phyloP scores from a whole-genome alignment of 2,113 vertebrate species.

The Caretta caretta region DNA sequence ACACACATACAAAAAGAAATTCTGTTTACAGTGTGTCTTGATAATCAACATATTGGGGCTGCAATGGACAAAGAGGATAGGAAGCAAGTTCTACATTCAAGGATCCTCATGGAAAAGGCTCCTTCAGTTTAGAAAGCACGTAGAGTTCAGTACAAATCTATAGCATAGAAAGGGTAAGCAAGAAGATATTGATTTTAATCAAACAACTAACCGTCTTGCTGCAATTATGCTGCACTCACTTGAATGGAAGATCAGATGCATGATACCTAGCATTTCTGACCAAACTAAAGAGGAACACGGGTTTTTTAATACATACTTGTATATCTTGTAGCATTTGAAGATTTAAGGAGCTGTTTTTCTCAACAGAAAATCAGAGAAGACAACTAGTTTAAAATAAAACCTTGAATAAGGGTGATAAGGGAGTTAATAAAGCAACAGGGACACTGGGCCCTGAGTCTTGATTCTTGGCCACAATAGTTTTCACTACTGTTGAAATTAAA shows the following conservation, averaged over 20 bases:
- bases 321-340: background rate
- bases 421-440: background rate
- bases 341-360: background rate
- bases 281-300: background rate
- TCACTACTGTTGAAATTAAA: background rate
- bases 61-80: background rate
- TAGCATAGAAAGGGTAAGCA: background rate
- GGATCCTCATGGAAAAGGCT: background rate
- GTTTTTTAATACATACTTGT: background rate
- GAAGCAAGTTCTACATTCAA: background rate
- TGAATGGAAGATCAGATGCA: background rate
- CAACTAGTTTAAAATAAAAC: background rate
- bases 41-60: background rate
- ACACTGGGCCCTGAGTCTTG: background rate
- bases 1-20: background rate
- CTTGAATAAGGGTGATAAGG: background rate
- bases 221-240: background rate
- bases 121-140: background rate
- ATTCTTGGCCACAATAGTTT: background rate
- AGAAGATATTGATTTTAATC: background rate
- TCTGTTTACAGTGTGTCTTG: background rate
- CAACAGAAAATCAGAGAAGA: background rate
- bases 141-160: background rate
- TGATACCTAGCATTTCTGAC: background rate
- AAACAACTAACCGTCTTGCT: background rate